These are phyloP conservation scores for Anodontia alba DNA, from an alignment of 2,888 invertebrate genomes.

Conservation along the genomic window DNA sequence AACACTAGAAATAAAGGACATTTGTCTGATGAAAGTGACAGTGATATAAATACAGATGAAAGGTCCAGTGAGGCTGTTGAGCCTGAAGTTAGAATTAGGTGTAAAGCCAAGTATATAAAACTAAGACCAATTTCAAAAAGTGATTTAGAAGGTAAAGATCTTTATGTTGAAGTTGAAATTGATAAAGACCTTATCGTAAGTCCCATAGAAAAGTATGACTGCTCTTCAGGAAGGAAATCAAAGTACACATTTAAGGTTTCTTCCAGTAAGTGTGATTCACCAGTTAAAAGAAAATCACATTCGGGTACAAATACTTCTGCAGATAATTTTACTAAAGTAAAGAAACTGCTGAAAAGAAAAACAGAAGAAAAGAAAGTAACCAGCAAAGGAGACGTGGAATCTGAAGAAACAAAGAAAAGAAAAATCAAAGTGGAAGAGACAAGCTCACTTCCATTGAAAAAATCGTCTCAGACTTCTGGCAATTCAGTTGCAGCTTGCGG, in stretches of 20 bases:
- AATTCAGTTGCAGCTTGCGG: neutral
- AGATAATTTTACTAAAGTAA: neutral
- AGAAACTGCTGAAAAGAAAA: neutral
- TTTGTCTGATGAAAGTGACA: neutral
- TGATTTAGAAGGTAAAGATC: constrained; percentile 8
- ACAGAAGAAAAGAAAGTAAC: neutral
- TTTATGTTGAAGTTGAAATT: neutral
- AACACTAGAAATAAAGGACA: neutral
- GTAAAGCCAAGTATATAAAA: constrained; percentile 5
- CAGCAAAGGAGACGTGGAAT: neutral
- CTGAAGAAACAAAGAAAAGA: neutral
- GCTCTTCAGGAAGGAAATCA: neutral
- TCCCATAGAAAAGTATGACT: neutral
- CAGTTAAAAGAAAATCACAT: neutral
- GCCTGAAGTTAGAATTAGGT: neutral
- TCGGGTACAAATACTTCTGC: neutral
- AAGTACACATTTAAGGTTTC: constrained; percentile 12
- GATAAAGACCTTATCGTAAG: neutral
- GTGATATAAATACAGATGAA: neutral
- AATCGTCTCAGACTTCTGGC: neutral
- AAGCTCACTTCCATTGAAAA: neutral
- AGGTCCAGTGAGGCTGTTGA: neutral
- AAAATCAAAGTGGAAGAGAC: neutral
- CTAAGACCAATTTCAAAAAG: neutral
- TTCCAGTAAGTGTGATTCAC: neutral